phyloP scores from a whole-genome alignment of 2,113 vertebrate species.

The Engraulis encrasicolus region DNA sequence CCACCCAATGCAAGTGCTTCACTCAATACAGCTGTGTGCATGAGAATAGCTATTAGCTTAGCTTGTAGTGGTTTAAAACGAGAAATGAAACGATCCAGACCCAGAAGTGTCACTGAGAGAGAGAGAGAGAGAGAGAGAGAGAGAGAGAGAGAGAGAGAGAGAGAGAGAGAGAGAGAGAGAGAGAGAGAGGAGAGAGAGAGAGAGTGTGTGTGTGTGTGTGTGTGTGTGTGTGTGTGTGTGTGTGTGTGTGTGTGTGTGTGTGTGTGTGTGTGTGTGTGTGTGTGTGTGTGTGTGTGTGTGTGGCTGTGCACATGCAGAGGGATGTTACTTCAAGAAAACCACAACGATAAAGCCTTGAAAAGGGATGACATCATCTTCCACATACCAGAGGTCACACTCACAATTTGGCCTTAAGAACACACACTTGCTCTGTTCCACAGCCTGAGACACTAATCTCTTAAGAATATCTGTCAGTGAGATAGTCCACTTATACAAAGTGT shows the following conservation, averaged over 20 bases:
- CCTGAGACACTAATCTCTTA: too few relatives aligned
- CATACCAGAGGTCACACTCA: not conserved
- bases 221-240: not conserved
- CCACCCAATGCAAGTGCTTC: too few relatives aligned
- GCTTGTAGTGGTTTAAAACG: too few relatives aligned
- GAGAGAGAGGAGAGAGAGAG: too few relatives aligned
- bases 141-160: too few relatives aligned
- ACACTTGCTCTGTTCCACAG: too few relatives aligned
- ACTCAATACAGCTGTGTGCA: constrained; percentile 23
- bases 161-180: too few relatives aligned
- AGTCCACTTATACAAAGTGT: not conserved
- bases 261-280: not conserved
- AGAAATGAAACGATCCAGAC: too few relatives aligned
- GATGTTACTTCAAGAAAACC: not conserved
- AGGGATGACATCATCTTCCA: not conserved
- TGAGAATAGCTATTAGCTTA: not conserved
- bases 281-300: not conserved
- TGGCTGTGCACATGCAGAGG: not conserved
- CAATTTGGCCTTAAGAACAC: not conserved
- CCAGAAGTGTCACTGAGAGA: too few relatives aligned
- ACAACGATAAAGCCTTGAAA: not conserved
- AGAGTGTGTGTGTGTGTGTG: too few relatives aligned
- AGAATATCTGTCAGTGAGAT: not conserved
- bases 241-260: not conserved
- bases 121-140: too few relatives aligned